These are phyloP conservation scores for Condylostylus longicornis DNA, from an alignment of 1,140 invertebrate species.

Conservation along the genomic window DNA sequence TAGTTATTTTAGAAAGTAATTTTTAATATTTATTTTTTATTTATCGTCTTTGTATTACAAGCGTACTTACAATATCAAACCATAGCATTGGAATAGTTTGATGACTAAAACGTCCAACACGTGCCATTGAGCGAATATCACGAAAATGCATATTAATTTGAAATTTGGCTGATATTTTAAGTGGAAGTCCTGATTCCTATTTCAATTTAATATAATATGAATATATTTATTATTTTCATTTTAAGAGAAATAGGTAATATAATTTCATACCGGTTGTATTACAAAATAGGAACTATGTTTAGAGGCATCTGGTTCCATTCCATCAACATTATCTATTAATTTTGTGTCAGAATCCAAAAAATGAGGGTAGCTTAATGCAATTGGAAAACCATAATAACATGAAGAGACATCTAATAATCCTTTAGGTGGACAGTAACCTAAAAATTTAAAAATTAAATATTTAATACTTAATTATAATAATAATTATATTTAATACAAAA, in stretches of 20 bases:
- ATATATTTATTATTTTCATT: no score
- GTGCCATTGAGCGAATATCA: slow-evolving; percentile 44
- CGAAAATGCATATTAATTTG: slow-evolving; percentile 72
- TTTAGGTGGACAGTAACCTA: slow-evolving; percentile 46
- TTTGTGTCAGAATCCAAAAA: slow-evolving; percentile 58
- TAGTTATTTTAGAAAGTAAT: no score
- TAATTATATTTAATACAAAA: neutral
- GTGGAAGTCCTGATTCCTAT: slow-evolving; percentile 55
- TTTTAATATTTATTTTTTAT: neutral
- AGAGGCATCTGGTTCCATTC: slow-evolving; percentile 47
- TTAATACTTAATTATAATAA: neutral
- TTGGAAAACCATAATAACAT: slow-evolving; percentile 74
- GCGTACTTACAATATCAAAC: slow-evolving; percentile 71
- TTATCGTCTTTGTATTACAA: no score
- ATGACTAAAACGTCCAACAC: slow-evolving; percentile 46
- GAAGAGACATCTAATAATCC: slow-evolving; percentile 62
- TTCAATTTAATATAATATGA: slow-evolving; percentile 14
- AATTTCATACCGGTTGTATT: slow-evolving; percentile 47
- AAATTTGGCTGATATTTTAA: slow-evolving; percentile 55
- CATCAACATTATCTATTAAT: slow-evolving; percentile 50
- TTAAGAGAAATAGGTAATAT: slow-evolving; percentile 6
- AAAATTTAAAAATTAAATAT: slow-evolving; percentile 6
- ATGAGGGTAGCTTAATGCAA: slow-evolving; percentile 76
- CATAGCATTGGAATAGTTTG: slow-evolving; percentile 58
- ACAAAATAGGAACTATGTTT: slow-evolving; percentile 56